phyloP scores from a whole-genome alignment of 1,140 invertebrate species.

The Cyphomyrmex costatus region DNA sequence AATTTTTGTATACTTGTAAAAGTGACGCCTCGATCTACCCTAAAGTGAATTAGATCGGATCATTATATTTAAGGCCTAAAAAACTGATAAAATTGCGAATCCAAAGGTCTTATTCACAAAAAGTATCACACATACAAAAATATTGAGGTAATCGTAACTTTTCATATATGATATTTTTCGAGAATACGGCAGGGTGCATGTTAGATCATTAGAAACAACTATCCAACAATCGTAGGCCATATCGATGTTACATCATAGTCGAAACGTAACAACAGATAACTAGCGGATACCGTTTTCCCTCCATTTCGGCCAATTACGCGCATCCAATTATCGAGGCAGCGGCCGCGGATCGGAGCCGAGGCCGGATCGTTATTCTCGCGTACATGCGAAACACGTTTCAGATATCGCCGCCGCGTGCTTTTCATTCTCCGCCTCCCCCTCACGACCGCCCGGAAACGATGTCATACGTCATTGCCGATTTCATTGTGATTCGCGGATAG shows the following conservation, averaged over 20 bases:
- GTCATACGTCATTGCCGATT: constrained; percentile 75
- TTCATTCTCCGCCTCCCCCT: constrained; percentile 68
- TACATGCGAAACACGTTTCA: constrained; percentile 76
- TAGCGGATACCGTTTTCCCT: constrained; percentile 60
- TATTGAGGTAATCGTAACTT: no score
- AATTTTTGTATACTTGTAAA: no score
- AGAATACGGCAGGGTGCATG: background rate
- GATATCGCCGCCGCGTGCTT: constrained; percentile 76
- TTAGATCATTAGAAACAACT: constrained; percentile 5
- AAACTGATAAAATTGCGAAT: no score
- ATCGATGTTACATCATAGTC: constrained; percentile 24
- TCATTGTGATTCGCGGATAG: constrained; percentile 73
- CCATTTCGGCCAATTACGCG: constrained; percentile 77
- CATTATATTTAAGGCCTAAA: no score
- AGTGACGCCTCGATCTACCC: no score
- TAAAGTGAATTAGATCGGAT: no score
- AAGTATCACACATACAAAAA: no score
- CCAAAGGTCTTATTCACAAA: no score
- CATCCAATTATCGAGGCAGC: constrained; percentile 77
- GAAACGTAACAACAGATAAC: constrained; percentile 47
- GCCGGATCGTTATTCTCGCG: constrained; percentile 70
- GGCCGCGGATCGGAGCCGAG: constrained; percentile 37
- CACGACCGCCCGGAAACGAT: constrained; percentile 52
- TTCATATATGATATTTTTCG: no score
- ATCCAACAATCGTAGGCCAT: constrained; percentile 3